phyloP scores from a whole-genome alignment of 2,797 vertebrate genomes.

The Lindbergichthys nudifrons region DNA sequence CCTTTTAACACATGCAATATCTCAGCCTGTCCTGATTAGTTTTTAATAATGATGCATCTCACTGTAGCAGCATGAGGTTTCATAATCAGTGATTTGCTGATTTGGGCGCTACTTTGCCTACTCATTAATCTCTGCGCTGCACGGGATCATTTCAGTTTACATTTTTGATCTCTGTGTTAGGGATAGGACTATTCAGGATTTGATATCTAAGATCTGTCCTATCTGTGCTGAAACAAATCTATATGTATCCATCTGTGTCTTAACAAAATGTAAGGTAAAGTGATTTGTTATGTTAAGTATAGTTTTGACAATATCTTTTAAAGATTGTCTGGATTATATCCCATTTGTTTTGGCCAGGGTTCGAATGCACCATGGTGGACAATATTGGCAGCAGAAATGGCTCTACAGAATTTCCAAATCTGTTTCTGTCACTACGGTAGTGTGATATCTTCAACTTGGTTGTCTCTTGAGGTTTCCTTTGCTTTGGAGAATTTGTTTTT shows the following conservation, averaged over 20 bases:
- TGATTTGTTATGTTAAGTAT: too few species aligned
- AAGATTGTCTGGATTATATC: too few species aligned
- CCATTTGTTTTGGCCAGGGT: not conserved
- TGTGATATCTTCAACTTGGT: not conserved
- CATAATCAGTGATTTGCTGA: conserved; percentile 47
- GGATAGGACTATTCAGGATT: too few species aligned
- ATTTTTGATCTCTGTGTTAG: not conserved
- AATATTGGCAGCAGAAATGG: not conserved
- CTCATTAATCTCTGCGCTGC: conserved; percentile 18
- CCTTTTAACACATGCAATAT: conserved; percentile 24
- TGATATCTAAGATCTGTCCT: too few species aligned
- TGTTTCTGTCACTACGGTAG: not conserved
- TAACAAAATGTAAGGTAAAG: too few species aligned
- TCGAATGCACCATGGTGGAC: not conserved
- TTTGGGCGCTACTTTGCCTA: conserved; percentile 26
- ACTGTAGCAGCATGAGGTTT: conserved; percentile 12
- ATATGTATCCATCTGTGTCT: too few species aligned
- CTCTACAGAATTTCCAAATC: not conserved
- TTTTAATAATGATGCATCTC: conserved; percentile 45
- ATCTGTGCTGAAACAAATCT: too few species aligned
- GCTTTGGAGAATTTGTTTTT: not conserved
- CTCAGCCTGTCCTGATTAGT: conserved; percentile 32
- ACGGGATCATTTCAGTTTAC: conserved; percentile 3
- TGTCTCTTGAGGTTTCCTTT: not conserved
- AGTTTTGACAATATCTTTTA: too few species aligned